phyloP scores from a whole-genome alignment of 2,888 invertebrate species.

The Anarsia innoxiella region DNA sequence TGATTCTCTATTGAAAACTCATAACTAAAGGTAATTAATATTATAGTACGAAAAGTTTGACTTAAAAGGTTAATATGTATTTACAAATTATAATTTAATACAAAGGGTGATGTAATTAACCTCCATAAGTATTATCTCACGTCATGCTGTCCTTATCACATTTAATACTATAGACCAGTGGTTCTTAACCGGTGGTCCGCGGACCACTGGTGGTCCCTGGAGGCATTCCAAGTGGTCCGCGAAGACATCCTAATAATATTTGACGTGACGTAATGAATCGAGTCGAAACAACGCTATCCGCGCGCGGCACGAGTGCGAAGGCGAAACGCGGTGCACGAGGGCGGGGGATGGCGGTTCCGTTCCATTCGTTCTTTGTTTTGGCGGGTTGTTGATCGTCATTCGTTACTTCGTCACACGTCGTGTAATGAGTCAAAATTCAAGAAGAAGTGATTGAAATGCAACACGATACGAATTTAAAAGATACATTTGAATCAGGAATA shows the following conservation, averaged over 20 bases:
- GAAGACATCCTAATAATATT: slow-evolving; percentile 2
- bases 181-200: slow-evolving; percentile 6
- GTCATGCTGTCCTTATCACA: too few relatives aligned
- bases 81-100: too few relatives aligned
- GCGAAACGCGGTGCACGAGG: slow-evolving; percentile 2
- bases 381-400: slow-evolving; percentile 1
- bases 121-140: too few relatives aligned
- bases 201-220: slow-evolving; percentile 6
- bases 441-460: slow-evolving; percentile 20
- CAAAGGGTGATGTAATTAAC: too few relatives aligned
- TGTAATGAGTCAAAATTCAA: slow-evolving; percentile 15
- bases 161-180: not conserved
- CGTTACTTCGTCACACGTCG: not conserved
- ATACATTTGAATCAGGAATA: slow-evolving; percentile 19
- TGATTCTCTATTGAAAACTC: too few relatives aligned
- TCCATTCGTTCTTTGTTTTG: slow-evolving; percentile 3
- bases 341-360: slow-evolving; percentile 1
- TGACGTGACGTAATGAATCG: slow-evolving; percentile 4
- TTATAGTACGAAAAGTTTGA: too few relatives aligned
- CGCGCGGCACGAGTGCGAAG: too few relatives aligned
- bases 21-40: too few relatives aligned
- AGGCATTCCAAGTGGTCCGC: slow-evolving; percentile 5
- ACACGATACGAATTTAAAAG: slow-evolving; percentile 19
- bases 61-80: too few relatives aligned
- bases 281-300: not conserved